Evolutionary conservation across 2,888 invertebrate genomes (phyloP), one percentile per base, ranked within the genome.

Genomic region (Loripinus fragilis): DNA sequence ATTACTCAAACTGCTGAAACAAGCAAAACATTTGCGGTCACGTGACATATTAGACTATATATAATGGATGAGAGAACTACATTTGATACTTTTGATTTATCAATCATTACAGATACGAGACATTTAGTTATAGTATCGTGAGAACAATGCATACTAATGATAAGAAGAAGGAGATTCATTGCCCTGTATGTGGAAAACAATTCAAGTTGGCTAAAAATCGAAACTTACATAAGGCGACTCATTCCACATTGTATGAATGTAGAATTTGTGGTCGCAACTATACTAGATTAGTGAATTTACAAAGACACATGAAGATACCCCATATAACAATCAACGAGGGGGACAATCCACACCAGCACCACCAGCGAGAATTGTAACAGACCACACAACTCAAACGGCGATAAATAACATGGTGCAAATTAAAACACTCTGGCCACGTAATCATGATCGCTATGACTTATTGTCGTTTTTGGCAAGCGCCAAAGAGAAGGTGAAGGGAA

Each of bases 21-120:
- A 48, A 48, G 48, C 48, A 20, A 48, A 48, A 48, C 48, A 48
- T 48, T 48, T 48, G 48, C 20, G 12, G 48, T 48, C 48, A 48
- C 48, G 48, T 48, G 48, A 48, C 48, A 48, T 48, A 48, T 48
- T 48, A 48, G 48, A 48, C 48, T 48, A 48, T 48, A 48, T 48
- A 48, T 48, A 48, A 48, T 15, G 48, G 48, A 48, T 48, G 7
- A 48, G 48, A 48, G 48, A 48, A 48, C 48, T 48, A 48, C 48
- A 15, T 48, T 48, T 48, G 48, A 48, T 48, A 48, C 48, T 48
- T 48, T 48, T 48, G 48, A 48, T 48, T 48, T 48, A 48, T 48
- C 48, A 48, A 48, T 15, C 5, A 42, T 15, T 48, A 48, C 48
- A 15, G 20, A 48, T 48, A 48, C 48, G 48, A 48, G 48, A 48